These are phyloP conservation scores for Halocynthia roretzi DNA, from an alignment of 23 tunicate species.

Conservation along the genomic window DNA sequence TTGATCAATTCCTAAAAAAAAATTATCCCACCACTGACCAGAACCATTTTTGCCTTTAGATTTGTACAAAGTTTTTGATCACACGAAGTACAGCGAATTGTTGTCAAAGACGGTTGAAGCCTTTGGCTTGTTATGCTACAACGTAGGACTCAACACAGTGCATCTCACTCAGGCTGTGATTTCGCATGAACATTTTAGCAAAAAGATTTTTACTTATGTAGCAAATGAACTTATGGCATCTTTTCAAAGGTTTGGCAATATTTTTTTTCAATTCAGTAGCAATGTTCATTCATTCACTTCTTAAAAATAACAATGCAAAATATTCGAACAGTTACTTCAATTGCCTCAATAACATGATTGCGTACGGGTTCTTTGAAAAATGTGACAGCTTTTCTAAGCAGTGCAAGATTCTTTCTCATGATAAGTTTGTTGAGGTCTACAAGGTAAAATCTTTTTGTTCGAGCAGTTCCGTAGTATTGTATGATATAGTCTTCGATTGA, in stretches of 20 bases:
- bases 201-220: constrained; percentile 8
- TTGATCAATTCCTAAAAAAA: too few relatives aligned
- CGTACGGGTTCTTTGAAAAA: constrained; percentile 21
- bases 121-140: constrained; percentile 7
- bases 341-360: constrained; percentile 9
- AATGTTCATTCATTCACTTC: too few relatives aligned
- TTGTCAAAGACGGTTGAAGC: constrained; percentile 5
- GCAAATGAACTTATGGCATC: constrained; percentile 2
- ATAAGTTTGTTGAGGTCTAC: neutral
- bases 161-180: constrained; percentile 4
- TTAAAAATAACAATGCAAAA: too few relatives aligned
- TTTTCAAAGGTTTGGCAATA: constrained; percentile 12
- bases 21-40: too few relatives aligned
- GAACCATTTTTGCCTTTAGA: neutral
- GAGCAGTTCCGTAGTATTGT: too few relatives aligned
- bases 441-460: neutral
- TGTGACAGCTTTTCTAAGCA: constrained; percentile 4
- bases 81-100: neutral
- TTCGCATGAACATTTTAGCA: neutral
- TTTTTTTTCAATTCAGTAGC: neutral
- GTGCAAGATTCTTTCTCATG: neutral
- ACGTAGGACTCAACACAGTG: constrained; percentile 25
- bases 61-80: constrained; percentile 15
- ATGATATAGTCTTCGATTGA: too few relatives aligned
- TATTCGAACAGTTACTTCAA: constrained; percentile 14